Evolutionary conservation across 2,888 invertebrate genomes (phyloP).

Genomic region (Capitulum mitella): DNA sequence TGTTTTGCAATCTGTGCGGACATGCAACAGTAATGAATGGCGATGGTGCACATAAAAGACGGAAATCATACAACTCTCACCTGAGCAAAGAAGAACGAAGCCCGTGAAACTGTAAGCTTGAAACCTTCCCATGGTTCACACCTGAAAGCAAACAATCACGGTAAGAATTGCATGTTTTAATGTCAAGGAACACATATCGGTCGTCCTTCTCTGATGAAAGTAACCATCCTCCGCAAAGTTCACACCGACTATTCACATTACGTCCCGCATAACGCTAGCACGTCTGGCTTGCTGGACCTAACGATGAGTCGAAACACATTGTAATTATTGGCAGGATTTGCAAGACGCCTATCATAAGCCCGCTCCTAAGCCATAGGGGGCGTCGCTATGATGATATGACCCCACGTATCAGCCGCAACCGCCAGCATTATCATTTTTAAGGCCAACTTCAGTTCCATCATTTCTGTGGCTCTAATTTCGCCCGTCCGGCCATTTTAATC

Average conservation of each 20-base stretch:
- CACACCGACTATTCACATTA: too few relatives aligned
- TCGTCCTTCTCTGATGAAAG: too few relatives aligned
- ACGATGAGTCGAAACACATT: too few relatives aligned
- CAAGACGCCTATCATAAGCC: neutral
- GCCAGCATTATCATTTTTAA: neutral
- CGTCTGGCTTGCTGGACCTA: too few relatives aligned
- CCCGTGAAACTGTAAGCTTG: neutral
- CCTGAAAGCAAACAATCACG: neutral
- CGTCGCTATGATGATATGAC: neutral
- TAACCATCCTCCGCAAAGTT: too few relatives aligned
- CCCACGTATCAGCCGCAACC: neutral
- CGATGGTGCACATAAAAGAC: too few relatives aligned
- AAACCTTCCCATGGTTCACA: neutral
- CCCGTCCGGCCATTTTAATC: conserved; percentile 11
- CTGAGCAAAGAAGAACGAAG: neutral
- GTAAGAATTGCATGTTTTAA: too few relatives aligned
- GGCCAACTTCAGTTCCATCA: conserved; percentile 1
- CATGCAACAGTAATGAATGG: too few relatives aligned
- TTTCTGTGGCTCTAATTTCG: conserved; percentile 15
- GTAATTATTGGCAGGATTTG: neutral
- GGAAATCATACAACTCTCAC: too few relatives aligned
- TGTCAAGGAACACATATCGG: too few relatives aligned
- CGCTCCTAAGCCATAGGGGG: neutral
- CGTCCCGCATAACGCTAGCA: too few relatives aligned
- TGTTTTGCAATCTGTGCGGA: too few relatives aligned